Conservation (phyloP, 2,888 invertebrate species). For the Danaus chrysippus region DNA sequence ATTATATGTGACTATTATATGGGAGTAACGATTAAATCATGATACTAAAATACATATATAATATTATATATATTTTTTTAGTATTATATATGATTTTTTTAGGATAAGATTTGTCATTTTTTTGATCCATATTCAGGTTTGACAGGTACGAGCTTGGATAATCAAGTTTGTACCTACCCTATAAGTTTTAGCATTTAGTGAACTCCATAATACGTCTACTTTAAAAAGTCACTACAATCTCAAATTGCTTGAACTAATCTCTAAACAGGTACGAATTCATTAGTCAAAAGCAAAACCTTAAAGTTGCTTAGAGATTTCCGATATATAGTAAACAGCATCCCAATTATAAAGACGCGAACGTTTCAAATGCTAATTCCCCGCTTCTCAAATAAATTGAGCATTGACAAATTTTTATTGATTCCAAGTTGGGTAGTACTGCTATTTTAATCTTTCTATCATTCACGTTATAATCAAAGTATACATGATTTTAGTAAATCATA, state of each 20-base stretch:
- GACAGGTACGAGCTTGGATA: neutral
- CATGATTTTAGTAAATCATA: neutral
- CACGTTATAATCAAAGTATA: neutral
- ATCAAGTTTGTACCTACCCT: constrained; percentile 9
- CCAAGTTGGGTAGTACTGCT: constrained; percentile 13
- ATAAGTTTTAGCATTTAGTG: constrained; percentile 21
- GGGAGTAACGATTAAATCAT: no score
- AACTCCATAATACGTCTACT: constrained; percentile 25
- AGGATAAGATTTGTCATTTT: no score
- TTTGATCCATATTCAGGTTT: neutral
- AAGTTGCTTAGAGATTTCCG: constrained; percentile 39
- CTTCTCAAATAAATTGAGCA: constrained; percentile 57
- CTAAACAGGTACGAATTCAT: constrained; percentile 43
- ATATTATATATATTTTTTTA: no score
- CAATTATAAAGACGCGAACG: constrained; percentile 55
- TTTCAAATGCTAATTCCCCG: constrained; percentile 57
- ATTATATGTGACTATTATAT: no score
- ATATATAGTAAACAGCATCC: constrained; percentile 45
- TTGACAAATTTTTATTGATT: constrained; percentile 35
- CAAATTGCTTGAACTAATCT: constrained; percentile 27
- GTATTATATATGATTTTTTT: no score
- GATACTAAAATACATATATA: no score
- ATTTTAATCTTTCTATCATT: constrained; percentile 11
- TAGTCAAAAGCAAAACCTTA: constrained; percentile 60
- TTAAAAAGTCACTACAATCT: constrained; percentile 25